A percentile compares a stretch with the other conserved stretches of the same genome.
Evolutionary conservation across 2,797 vertebrate genomes (phyloP).

Genomic region (Moxostoma hubbsi): DNA sequence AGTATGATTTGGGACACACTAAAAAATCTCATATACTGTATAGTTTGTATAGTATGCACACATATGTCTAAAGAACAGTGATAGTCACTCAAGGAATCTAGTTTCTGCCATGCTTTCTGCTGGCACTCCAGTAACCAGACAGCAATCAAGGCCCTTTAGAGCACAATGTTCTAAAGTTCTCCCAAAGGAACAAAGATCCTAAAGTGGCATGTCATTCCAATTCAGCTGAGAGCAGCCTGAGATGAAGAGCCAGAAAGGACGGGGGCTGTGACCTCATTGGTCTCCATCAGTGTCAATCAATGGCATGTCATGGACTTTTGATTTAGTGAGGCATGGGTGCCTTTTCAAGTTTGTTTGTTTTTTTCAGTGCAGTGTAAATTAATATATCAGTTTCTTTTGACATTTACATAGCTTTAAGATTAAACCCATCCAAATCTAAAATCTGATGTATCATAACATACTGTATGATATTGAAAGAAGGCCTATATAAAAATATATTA

Average conservation of each 20-base stretch:
- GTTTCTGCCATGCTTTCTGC: slow-evolving; percentile 14
- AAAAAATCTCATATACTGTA: not conserved
- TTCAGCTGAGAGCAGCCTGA: slow-evolving; percentile 5
- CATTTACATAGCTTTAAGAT: too few relatives aligned
- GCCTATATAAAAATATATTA: too few relatives aligned
- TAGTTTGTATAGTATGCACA: not conserved
- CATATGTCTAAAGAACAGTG: not conserved
- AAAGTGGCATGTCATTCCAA: slow-evolving; percentile 22
- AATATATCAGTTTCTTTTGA: too few relatives aligned
- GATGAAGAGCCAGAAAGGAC: not conserved
- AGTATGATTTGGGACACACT: not conserved
- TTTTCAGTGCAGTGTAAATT: too few relatives aligned
- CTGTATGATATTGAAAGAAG: too few relatives aligned
- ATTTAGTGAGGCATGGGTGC: not conserved
- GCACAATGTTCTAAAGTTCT: not conserved
- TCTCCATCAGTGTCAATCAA: not conserved
- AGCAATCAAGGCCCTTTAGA: slow-evolving; percentile 20
- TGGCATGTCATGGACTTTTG: too few relatives aligned
- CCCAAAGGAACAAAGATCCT: not conserved
- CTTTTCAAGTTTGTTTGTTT: too few relatives aligned
- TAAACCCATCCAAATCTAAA: too few relatives aligned
- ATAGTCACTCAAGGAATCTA: slow-evolving; percentile 5
- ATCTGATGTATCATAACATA: too few relatives aligned
- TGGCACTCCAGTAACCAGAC: not conserved
- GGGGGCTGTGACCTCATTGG: not conserved